Evolutionary conservation across 2,113 vertebrate species (phyloP).

Genomic region (Podarcis cretensis): DNA sequence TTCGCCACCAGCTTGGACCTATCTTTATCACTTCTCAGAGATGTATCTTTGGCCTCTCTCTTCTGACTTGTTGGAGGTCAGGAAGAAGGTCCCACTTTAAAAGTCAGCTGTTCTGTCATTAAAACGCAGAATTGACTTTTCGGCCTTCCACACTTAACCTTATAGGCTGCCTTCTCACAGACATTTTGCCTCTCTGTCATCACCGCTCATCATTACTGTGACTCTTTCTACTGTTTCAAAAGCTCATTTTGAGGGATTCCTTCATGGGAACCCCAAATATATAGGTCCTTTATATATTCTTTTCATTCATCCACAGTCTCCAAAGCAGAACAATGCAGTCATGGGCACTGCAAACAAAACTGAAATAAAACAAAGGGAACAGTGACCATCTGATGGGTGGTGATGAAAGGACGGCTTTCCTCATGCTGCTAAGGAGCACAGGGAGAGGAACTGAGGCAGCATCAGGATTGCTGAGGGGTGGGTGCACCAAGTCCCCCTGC

Average conservation of each 20-base stretch:
- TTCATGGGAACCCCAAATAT: no score
- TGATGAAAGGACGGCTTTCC: no score
- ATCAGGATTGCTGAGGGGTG: no score
- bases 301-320: not conserved
- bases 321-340: not conserved
- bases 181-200: not conserved
- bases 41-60: not conserved
- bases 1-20: not conserved
- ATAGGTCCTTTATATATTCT: not conserved
- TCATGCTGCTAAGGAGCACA: no score
- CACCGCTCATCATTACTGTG: not conserved
- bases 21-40: not conserved
- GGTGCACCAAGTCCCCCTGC: no score
- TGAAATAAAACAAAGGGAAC: not conserved
- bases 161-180: not conserved
- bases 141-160: not conserved
- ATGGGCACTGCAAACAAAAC: not conserved
- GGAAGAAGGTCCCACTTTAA: not conserved
- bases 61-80: not conserved
- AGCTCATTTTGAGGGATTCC: not conserved
- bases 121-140: not conserved
- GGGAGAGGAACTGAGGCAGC: no score
- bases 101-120: not conserved
- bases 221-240: not conserved
- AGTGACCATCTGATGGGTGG: not conserved